phyloP scores from a whole-genome alignment of 2,888 invertebrate genomes.

The Nemapogon koenigi region DNA sequence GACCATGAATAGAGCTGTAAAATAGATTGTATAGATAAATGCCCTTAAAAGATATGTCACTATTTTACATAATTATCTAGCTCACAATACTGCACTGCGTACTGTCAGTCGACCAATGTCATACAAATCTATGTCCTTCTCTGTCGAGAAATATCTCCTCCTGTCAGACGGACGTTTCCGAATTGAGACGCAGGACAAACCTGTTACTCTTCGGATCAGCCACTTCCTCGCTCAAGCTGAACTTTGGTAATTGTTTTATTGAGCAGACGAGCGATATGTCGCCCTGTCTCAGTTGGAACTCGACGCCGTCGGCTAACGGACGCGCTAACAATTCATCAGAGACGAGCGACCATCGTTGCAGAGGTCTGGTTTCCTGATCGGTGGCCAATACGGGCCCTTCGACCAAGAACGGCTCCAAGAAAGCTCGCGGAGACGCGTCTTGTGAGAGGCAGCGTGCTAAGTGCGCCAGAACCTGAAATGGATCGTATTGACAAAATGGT shows the following conservation, averaged over 20 bases:
- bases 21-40: no score
- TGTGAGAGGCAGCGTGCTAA: constrained; percentile 91
- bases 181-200: constrained; percentile 92
- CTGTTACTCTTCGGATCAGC: constrained; percentile 96
- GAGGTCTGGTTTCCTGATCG: constrained; percentile 78
- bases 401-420: constrained; percentile 91
- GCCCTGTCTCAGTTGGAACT: constrained; percentile 92
- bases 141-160: constrained; percentile 28
- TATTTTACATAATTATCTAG: no score
- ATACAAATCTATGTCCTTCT: constrained; percentile 44
- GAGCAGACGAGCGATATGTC: constrained; percentile 91
- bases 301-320: constrained; percentile 80
- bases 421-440: constrained; percentile 93
- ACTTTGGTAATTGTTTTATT: constrained; percentile 87
- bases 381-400: constrained; percentile 86
- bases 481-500: neutral
- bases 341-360: constrained; percentile 96
- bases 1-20: no score
- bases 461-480: constrained; percentile 74
- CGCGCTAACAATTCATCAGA: constrained; percentile 91
- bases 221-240: constrained; percentile 94
- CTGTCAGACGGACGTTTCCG: constrained; percentile 95
- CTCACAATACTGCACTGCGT: no score
- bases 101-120: no score
- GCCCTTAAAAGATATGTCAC: no score